Percentiles rank a stretch among this genome's conserved stretches.
Conservation (phyloP, 2,888 invertebrate species). For the Caenorhabditis macrosperma region DNA sequence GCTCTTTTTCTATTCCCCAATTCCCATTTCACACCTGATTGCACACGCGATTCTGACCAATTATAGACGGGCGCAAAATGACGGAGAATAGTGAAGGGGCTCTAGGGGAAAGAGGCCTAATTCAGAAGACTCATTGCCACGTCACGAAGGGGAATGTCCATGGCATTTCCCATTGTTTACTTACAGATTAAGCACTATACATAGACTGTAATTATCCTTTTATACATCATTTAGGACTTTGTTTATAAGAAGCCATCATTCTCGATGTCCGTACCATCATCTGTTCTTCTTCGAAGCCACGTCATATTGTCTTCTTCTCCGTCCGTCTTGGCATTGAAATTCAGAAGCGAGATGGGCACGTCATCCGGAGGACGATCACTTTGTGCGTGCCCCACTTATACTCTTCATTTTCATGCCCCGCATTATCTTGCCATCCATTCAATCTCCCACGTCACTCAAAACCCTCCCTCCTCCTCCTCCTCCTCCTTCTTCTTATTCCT, state of each 20-base stretch:
- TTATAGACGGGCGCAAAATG: background rate
- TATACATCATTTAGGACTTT: too few relatives aligned
- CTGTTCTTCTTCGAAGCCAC: background rate
- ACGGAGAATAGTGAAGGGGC: background rate
- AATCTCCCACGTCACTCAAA: conserved; percentile 11
- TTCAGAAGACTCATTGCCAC: too few relatives aligned
- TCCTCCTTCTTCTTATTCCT: background rate
- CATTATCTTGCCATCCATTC: conserved; percentile 6
- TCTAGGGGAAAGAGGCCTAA: background rate
- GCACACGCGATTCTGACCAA: conserved; percentile 8
- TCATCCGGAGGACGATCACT: background rate
- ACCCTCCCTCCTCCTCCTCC: background rate
- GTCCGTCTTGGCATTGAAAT: too few relatives aligned
- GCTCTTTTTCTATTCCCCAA: conserved; percentile 17
- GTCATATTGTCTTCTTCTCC: background rate
- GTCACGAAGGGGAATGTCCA: too few relatives aligned
- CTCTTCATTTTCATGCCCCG: conserved; percentile 9
- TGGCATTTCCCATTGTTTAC: too few relatives aligned
- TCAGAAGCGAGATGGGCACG: too few relatives aligned
- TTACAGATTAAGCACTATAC: too few relatives aligned
- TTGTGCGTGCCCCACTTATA: conserved; percentile 6
- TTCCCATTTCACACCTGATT: conserved; percentile 45
- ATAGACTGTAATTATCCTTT: too few relatives aligned
- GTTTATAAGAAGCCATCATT: too few relatives aligned
- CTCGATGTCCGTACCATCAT: too few relatives aligned